Percentiles rank a stretch among this genome's conserved stretches.
phyloP scores from a whole-genome alignment of 2,888 invertebrate genomes.

The Callinectes sapidus region DNA sequence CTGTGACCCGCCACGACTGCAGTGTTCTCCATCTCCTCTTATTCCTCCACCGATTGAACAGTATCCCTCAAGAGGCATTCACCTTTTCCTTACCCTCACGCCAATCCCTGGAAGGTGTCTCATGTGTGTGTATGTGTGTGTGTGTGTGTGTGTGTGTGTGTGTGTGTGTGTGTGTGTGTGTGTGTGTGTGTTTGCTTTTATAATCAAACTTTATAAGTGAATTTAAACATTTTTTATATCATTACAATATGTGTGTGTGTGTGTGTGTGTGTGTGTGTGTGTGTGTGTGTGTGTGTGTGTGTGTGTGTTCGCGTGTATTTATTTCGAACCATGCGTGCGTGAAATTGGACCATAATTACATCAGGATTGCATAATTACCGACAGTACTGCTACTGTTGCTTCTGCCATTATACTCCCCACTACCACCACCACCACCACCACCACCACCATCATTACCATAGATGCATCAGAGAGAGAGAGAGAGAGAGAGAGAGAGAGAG shows the following conservation, averaged over 20 bases:
- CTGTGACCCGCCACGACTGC: neutral
- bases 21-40: neutral
- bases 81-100: neutral
- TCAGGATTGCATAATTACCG: neutral
- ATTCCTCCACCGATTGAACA: neutral
- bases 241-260: neutral
- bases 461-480: neutral
- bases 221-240: neutral
- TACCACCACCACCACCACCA: neutral
- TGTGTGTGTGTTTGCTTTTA: neutral
- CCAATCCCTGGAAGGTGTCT: neutral
- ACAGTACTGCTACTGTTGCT: neutral
- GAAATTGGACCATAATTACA: neutral
- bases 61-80: neutral
- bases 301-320: neutral
- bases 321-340: neutral
- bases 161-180: too few species aligned
- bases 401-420: neutral
- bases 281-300: neutral
- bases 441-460: neutral
- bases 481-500: neutral
- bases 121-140: too few species aligned
- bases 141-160: too few species aligned
- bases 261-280: neutral
- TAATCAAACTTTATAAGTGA: neutral